A percentile compares a stretch with the other conserved stretches of the same genome.
phyloP scores from a whole-genome alignment of 2,888 invertebrate species.

The Tetragonula carbonaria region DNA sequence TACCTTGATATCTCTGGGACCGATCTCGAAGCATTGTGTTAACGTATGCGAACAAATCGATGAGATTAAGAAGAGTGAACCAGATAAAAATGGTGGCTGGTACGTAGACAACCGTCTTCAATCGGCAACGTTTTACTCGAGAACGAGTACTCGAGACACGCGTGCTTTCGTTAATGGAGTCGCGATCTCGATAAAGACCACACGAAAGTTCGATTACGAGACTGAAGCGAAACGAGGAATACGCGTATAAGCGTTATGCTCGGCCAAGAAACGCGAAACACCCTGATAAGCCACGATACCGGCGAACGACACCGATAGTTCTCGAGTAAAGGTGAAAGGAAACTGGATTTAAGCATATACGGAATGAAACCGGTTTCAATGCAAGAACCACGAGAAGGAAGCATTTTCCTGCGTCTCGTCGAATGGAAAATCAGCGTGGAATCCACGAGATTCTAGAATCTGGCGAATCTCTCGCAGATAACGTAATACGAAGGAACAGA shows the following conservation, averaged over 20 bases:
- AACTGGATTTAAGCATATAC: conserved; percentile 65
- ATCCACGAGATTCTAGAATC: background rate
- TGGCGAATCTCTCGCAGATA: background rate
- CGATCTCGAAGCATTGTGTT: conserved; percentile 32
- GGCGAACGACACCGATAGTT: conserved; percentile 49
- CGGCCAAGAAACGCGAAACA: conserved; percentile 33
- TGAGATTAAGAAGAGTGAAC: conserved; percentile 1
- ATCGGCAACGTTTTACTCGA: background rate
- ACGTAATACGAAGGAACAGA: background rate
- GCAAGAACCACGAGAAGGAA: conserved; percentile 34
- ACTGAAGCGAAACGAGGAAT: conserved; percentile 3
- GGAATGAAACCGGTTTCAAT: conserved; percentile 65
- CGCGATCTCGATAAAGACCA: conserved; percentile 25
- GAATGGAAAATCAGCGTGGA: conserved; percentile 8
- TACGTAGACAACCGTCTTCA: background rate
- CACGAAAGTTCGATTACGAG: conserved; percentile 22
- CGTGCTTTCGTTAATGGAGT: conserved; percentile 24
- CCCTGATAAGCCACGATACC: conserved; percentile 45
- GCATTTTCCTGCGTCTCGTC: conserved; percentile 35
- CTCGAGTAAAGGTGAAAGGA: conserved; percentile 68
- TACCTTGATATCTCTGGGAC: conserved; percentile 12
- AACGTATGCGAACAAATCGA: conserved; percentile 29
- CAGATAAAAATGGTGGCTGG: background rate
- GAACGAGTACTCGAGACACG: background rate
- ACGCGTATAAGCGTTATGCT: conserved; percentile 21